Conservation (phyloP, 2,797 vertebrate species). For the Acanthiza pusilla region DNA sequence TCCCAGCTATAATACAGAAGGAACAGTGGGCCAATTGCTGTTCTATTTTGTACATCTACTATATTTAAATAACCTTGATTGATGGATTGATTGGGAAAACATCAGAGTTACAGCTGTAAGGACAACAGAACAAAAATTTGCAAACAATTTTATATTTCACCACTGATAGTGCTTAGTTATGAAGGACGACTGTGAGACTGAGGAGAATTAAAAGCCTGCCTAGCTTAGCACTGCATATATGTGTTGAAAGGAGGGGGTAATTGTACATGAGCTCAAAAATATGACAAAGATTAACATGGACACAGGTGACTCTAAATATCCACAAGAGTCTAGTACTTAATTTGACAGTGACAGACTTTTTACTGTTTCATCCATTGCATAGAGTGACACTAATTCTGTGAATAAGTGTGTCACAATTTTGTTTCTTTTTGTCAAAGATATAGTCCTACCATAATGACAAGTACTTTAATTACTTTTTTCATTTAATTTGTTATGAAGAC, state of each 20-base stretch:
- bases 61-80: neutral
- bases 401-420: neutral
- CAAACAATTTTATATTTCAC: neutral
- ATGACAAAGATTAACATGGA: neutral
- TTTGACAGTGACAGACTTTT: neutral
- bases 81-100: neutral
- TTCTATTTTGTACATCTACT: neutral
- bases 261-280: neutral
- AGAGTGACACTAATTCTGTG: neutral
- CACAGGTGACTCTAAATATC: neutral
- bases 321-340: neutral
- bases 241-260: neutral
- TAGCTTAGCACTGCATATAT: neutral
- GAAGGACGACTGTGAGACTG: neutral
- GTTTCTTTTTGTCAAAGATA: neutral
- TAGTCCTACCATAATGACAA: neutral
- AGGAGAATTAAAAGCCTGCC: neutral
- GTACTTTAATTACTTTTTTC: neutral
- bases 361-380: neutral
- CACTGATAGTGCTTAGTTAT: neutral
- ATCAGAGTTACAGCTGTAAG: neutral
- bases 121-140: neutral
- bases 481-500: neutral
- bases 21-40: neutral
- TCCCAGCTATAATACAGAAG: neutral